Conservation (phyloP, 2,888 invertebrate genomes). For the Agriopis marginaria region DNA sequence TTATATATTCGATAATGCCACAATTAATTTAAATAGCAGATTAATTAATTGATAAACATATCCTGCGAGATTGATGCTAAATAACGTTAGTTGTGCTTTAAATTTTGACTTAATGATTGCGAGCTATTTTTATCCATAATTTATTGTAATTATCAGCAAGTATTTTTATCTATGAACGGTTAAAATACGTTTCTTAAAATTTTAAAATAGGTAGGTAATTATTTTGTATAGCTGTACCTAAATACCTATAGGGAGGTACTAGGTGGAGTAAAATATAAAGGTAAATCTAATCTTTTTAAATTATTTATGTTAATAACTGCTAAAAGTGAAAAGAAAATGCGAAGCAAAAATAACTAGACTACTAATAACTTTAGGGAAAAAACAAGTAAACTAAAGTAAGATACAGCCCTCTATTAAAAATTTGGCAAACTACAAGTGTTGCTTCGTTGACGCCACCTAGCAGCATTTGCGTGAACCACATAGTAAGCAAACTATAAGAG, state of each 20-base stretch:
- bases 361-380: not conserved
- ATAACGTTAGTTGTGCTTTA: slow-evolving; percentile 17
- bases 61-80: slow-evolving; percentile 37
- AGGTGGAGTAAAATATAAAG: not conserved
- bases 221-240: too few relatives aligned
- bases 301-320: too few relatives aligned
- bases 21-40: slow-evolving; percentile 55
- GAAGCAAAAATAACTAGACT: too few relatives aligned
- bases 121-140: slow-evolving; percentile 1
- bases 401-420: slow-evolving; percentile 54
- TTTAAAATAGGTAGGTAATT: not conserved
- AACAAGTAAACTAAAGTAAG: not conserved
- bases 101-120: slow-evolving; percentile 18
- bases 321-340: too few relatives aligned
- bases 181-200: not conserved
- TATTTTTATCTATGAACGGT: not conserved
- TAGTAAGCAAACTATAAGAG: not conserved
- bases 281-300: too few relatives aligned
- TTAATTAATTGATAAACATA: slow-evolving; percentile 55
- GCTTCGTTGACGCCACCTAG: slow-evolving; percentile 55
- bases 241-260: not conserved
- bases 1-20: slow-evolving; percentile 50
- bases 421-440: slow-evolving; percentile 37
- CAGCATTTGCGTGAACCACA: slow-evolving; percentile 46
- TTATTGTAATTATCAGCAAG: slow-evolving; percentile 2